A percentile compares a stretch with the other conserved stretches of the same genome.
Conservation (phyloP, 1,140 invertebrate genomes). For the Papilio xuthus region DNA sequence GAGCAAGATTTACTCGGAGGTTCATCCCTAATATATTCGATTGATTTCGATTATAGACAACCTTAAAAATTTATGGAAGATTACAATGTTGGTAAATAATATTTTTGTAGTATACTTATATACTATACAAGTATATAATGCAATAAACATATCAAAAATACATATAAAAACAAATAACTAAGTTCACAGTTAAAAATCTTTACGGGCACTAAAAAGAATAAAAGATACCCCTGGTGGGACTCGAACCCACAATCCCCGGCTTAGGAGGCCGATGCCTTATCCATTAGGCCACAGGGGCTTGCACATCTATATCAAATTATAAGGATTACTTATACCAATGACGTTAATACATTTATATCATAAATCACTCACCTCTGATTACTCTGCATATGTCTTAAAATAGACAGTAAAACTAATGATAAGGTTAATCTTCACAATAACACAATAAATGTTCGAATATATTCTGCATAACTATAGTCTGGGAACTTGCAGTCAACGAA, state of each 20-base stretch:
- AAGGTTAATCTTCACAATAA: too few species aligned
- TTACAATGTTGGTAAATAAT: not conserved
- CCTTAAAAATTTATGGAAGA: not conserved
- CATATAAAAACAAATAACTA: not conserved
- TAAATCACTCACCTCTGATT: too few species aligned
- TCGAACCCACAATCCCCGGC: constrained; percentile 9
- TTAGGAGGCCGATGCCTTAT: constrained; percentile 10
- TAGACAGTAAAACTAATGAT: too few species aligned
- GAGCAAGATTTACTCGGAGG: not conserved
- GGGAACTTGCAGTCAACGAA: too few species aligned
- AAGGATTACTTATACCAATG: not conserved
- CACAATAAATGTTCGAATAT: too few species aligned
- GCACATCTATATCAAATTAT: not conserved
- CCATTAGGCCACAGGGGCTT: constrained; percentile 9
- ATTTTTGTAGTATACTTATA: not conserved
- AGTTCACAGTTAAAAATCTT: not conserved
- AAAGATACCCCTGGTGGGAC: not conserved
- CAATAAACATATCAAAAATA: not conserved
- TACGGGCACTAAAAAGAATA: not conserved
- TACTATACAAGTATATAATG: too few species aligned
- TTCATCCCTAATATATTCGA: not conserved
- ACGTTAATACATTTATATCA: not conserved
- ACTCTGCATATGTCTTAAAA: too few species aligned
- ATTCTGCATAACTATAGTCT: too few species aligned
- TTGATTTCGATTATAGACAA: not conserved